phyloP scores from a whole-genome alignment of 2,888 invertebrate species.

The Lordiphosa andalusiaca region DNA sequence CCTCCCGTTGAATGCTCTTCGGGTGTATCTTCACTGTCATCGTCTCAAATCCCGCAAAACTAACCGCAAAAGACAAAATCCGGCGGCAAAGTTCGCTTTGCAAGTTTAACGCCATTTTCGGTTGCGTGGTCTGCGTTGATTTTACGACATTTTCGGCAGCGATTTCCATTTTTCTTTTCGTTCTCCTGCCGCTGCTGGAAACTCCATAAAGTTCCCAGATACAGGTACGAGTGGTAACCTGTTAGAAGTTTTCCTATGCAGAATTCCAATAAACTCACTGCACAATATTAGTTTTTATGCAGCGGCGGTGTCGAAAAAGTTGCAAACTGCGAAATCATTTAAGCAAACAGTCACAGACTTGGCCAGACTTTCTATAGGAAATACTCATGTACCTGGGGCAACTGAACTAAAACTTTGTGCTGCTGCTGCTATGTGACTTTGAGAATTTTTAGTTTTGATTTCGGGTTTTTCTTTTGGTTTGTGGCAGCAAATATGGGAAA shows the following conservation, averaged over 20 bases:
- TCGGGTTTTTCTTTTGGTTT: slow-evolving; percentile 48
- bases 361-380: slow-evolving; percentile 45
- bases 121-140: slow-evolving; percentile 61
- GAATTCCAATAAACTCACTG: slow-evolving; percentile 66
- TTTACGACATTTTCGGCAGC: slow-evolving; percentile 68
- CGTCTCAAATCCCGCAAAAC: slow-evolving; percentile 33
- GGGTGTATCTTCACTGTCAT: slow-evolving; percentile 21
- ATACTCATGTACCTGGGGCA: slow-evolving; percentile 10
- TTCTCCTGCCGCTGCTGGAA: slow-evolving; percentile 3
- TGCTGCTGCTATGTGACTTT: slow-evolving; percentile 59
- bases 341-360: slow-evolving; percentile 71
- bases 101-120: slow-evolving; percentile 62
- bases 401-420: slow-evolving; percentile 44
- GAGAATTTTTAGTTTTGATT: slow-evolving; percentile 72
- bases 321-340: slow-evolving; percentile 63
- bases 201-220: slow-evolving; percentile 69
- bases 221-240: slow-evolving; percentile 52
- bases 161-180: slow-evolving; percentile 50
- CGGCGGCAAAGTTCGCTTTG: slow-evolving; percentile 44
- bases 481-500: slow-evolving; percentile 64
- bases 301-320: slow-evolving; percentile 14
- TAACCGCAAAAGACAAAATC: slow-evolving; percentile 53
- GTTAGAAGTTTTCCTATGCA: slow-evolving; percentile 48
- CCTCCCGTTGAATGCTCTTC: slow-evolving; percentile 21
- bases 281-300: slow-evolving; percentile 69